Conservation (phyloP, 2,113 vertebrate species). For the Hyaena hyaena region DNA sequence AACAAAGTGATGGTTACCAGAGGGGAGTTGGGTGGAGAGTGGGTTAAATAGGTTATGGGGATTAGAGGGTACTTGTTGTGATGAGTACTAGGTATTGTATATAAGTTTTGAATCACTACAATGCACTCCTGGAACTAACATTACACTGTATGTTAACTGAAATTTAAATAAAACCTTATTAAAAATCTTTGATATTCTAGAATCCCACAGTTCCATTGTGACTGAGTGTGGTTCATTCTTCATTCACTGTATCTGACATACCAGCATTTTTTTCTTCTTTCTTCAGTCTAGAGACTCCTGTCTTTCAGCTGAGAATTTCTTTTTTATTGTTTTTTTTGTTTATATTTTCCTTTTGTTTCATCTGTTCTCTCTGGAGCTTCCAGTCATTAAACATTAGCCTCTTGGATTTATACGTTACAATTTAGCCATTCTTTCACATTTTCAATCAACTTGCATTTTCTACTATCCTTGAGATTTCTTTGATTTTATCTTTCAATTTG, state of each 20-base stretch:
- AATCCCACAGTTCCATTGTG: background rate
- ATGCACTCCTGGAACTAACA: background rate
- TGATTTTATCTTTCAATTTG: conserved; percentile 2
- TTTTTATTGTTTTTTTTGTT: background rate
- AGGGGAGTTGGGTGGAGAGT: background rate
- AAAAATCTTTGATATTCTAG: background rate
- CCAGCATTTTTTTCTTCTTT: background rate
- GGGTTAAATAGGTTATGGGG: background rate
- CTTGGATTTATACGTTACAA: background rate
- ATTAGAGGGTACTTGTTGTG: background rate
- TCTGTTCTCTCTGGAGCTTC: background rate
- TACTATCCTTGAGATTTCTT: conserved; percentile 9
- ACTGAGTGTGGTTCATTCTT: background rate
- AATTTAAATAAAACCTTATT: background rate
- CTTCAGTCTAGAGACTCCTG: background rate
- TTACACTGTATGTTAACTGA: background rate
- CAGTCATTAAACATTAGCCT: background rate
- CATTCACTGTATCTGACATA: background rate
- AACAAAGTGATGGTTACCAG: background rate
- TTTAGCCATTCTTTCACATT: background rate
- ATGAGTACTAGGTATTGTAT: background rate
- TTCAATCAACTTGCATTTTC: background rate
- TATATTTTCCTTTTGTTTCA: background rate
- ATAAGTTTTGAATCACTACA: background rate
- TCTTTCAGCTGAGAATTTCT: background rate